Evolutionary conservation across 1,140 invertebrate species (phyloP), one percentile per base, ranked within the genome.

Genomic region (Grapholita molesta): DNA sequence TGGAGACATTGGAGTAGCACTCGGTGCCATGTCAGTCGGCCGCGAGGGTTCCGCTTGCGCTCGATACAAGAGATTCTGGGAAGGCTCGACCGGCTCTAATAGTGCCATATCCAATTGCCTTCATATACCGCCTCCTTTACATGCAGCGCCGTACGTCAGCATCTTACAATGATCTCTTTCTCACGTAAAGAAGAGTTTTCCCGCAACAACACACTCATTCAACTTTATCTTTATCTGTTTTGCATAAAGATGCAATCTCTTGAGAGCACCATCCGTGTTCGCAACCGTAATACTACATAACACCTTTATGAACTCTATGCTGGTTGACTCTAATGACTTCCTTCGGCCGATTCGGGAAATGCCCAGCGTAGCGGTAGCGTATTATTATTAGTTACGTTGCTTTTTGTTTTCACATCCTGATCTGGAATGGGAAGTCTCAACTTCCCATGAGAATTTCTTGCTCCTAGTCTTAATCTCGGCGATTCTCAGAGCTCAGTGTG

Each of bases 311-410:
- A 78, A 75, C 79, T 79, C 69, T 73, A 75, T 71, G 75, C 75
- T 79, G 75, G 79, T 79, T 73, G 73, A 79, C 80, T 86, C 70
- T 84, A 86, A 86, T 82, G 81, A 81, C 74, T 84, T 86, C 80
- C 79, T 78, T 70, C 74, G 74, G 75, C 75, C 77, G 79, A 77
- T 77, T 72, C 76, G 78, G 80, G 80, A 80, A 83, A 83, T 61
- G 55, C 55, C 23, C 28, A 28, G 55, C 55, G 55, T 61, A 28
- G 30, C 55, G 24, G 55, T 61, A 61, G 25, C 23, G 28, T n/a
- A 61, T 61, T 30, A 61, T 61, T 61, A 61, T 61, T 28, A 61
- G 55, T 61, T 61, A 32, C 55, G 55, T 30, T n/a, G 25, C 55
- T 61, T 55, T 64, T 68, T 65, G 66, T 69, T 69, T 73, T 69